Evolutionary conservation across 2,113 vertebrate species (phyloP).

Genomic region (Smithornis capensis): DNA sequence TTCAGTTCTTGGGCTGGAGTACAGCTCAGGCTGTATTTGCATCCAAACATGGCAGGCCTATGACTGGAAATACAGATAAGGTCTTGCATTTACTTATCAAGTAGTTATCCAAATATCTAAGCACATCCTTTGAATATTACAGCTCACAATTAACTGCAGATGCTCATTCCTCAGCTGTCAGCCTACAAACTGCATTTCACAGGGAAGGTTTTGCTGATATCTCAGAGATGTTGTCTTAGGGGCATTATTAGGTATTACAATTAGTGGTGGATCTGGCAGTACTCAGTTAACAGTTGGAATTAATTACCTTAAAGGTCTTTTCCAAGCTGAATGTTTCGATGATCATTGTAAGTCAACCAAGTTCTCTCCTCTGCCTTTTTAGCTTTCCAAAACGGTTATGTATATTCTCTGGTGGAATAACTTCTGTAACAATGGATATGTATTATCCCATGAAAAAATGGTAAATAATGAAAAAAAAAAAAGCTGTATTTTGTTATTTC

Average conservation of each 20-base stretch:
- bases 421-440: background rate
- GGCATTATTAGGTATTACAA: background rate
- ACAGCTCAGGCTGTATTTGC: background rate
- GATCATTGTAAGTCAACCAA: background rate
- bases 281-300: background rate
- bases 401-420: background rate
- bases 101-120: background rate
- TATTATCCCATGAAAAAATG: background rate
- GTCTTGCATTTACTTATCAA: background rate
- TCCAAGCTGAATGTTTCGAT: background rate
- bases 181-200: background rate
- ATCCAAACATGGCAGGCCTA: background rate
- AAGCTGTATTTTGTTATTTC: background rate
- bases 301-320: background rate
- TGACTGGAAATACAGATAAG: background rate
- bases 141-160: background rate
- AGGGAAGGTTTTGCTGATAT: background rate
- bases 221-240: background rate
- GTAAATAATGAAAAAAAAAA: background rate
- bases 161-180: background rate
- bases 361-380: background rate
- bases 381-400: background rate
- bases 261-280: background rate
- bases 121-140: background rate
- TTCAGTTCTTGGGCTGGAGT: background rate